Conservation (phyloP, 23 tunicate genomes). For the Aplidium turbinatum region DNA sequence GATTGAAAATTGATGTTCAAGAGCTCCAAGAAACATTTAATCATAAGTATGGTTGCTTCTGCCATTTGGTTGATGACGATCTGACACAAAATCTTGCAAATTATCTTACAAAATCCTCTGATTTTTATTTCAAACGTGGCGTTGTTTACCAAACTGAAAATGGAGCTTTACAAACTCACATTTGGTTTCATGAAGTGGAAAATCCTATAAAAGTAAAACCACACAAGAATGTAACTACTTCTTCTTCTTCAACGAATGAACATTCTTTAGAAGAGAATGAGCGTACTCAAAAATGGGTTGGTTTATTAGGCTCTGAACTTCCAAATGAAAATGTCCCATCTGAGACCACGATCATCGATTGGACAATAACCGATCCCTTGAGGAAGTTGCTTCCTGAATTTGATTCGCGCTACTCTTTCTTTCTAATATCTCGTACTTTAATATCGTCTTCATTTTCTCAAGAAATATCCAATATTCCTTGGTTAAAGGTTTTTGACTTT, state of each 20-base stretch:
- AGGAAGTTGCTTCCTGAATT: neutral
- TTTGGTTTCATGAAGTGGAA: constrained; percentile 5
- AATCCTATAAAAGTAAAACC: no score
- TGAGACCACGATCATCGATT: neutral
- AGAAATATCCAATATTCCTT: constrained; percentile 46
- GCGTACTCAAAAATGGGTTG: no score
- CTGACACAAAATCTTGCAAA: neutral
- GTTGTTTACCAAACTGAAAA: neutral
- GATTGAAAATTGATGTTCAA: neutral
- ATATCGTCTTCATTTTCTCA: neutral
- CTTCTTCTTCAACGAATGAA: no score
- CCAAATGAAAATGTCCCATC: no score
- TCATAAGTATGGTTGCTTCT: neutral
- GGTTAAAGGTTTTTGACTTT: constrained; percentile 72
- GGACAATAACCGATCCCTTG: constrained; percentile 6
- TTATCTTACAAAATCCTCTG: neutral
- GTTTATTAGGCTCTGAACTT: no score
- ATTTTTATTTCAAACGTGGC: neutral
- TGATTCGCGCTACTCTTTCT: constrained; percentile 14
- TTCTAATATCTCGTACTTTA: constrained; percentile 10
- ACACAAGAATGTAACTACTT: no score
- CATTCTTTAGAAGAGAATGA: no score
- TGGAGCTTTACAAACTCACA: neutral
- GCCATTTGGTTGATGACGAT: neutral
- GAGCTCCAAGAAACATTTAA: neutral